Evolutionary conservation across 2,113 vertebrate genomes (phyloP).

Genomic region (Tyrannus savana): DNA sequence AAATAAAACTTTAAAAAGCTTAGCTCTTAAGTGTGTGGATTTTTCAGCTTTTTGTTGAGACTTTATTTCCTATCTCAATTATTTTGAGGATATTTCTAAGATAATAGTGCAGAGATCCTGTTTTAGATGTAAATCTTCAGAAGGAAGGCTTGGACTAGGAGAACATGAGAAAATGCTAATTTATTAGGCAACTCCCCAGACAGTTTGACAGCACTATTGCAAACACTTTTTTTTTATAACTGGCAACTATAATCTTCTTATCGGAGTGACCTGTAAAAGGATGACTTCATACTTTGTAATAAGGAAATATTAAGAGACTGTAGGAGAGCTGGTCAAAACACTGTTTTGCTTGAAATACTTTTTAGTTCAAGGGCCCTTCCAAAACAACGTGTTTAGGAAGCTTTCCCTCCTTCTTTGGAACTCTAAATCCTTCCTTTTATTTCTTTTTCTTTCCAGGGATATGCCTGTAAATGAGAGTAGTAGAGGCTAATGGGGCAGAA

Average conservation of each 20-base stretch:
- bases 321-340: background rate
- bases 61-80: background rate
- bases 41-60: background rate
- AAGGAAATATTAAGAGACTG: background rate
- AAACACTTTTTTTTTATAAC: background rate
- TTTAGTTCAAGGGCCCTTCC: background rate
- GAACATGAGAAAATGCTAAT: background rate
- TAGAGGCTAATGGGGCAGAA: background rate
- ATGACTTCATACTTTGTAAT: background rate
- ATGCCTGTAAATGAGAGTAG: background rate
- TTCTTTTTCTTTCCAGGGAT: background rate
- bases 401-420: background rate
- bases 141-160: background rate
- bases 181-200: background rate
- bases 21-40: background rate
- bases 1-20: background rate
- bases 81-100: slow-evolving; percentile 19
- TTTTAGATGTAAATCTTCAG: slow-evolving; percentile 11
- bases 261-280: background rate
- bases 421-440: background rate
- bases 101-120: background rate
- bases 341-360: background rate
- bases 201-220: background rate
- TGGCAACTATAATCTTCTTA: background rate
- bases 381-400: background rate